Base-by-base conservation (phyloP, 2,113 vertebrate species). In the Mirza zaza region DNA sequence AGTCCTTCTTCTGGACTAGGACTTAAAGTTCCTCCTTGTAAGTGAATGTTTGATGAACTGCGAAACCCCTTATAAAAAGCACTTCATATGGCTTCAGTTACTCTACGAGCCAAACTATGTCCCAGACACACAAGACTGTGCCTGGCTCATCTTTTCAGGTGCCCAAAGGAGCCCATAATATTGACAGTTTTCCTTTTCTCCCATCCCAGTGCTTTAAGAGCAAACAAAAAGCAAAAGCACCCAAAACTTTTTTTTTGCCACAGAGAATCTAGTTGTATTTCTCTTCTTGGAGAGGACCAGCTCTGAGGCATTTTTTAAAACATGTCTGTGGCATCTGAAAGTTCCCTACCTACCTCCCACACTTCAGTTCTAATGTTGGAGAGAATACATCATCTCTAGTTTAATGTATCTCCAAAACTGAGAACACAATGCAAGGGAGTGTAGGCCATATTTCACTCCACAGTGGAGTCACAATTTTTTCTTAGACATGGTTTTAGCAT, bases 401-500 rank as follows among this genome's bases (percentile, higher is more conserved):
- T 76, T 96, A 97, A 97, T 96, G 95, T 59, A 79, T 79, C 92
- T 97, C 97, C 97, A 95, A 92, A 96, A n/a, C 87, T 29, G 61
- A 97, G 98, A 96, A 82, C 97, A 96, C 96, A 85, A 32, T 75
- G 92, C 85, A 85, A 90, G 94, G 96, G 96, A 96, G 95, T 82
- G 67, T 86, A n/a, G 17, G 77, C 92, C 90, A 45, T 96, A 96
- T 95, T 96, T 97, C 96, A 97, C 97, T 96, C 84, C 63, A 80
- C 71, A 36, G 65, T 50, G 87, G 80, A 97, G 96, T 92, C 94
- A 59, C 92, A 61, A 92, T 52, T 95, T 97, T 95, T 75, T 94
- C 97, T 94, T 65, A 94, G 96, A 97, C 96, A 25, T 96, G 97
- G 73, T 97, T 98, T 97, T 92, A 98, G 96, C 96, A 98, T 96